Base-by-base conservation (phyloP, 1,140 invertebrate species). In the Marisa cornuarietis region DNA sequence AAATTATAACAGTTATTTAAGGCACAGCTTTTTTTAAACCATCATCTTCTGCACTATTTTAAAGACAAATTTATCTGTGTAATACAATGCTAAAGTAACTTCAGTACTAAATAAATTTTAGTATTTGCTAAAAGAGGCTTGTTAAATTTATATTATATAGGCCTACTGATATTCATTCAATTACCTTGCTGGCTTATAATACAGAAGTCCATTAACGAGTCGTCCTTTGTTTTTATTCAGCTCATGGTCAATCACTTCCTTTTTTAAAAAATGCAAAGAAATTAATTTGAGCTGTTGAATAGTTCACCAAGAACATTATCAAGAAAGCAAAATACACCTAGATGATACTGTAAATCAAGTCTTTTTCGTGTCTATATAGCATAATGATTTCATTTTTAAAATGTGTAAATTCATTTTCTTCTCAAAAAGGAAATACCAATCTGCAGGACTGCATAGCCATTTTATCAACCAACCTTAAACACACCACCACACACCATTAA, bases 201-300 rank as follows among this genome's bases (percentile, higher is more conserved):
- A 85, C 24, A 82, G 72, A 20, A 90, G 54, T 72, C 90, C 90
- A 76, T 87, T 81, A 1, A 86, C 80, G 31, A 91, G 79, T 77
- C 87, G 86, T 24, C 83, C 72, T 78, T 82, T 82, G 81, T 86
- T 90, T 79, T 81, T 81, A 26, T 85, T 84, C 42, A 91, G 73
- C 81, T 89, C 87, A 78, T 74, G 80, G 22, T 83, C 80, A 58
- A 91, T 83, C 54, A 87, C 78, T 66, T 90, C 86, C 86, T 90
- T 76, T 10, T 0, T 4, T 4, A 42, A 72, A 71, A 24, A 62
- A 78, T 3, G n/a, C 16, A 66, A 58, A 18, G 10, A 71, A 68
- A 22, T 1, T 18, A 11, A 7, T 8, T 8, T 68, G 14, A 22
- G 22, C 3, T 0, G 16, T 22, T 68, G 66, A 16, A 58, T 24